Percentiles rank a stretch among this genome's conserved stretches.
Evolutionary conservation across 92 coral and sea anemone genomes (phyloP).

Genomic region (Palythoa grandiflora): DNA sequence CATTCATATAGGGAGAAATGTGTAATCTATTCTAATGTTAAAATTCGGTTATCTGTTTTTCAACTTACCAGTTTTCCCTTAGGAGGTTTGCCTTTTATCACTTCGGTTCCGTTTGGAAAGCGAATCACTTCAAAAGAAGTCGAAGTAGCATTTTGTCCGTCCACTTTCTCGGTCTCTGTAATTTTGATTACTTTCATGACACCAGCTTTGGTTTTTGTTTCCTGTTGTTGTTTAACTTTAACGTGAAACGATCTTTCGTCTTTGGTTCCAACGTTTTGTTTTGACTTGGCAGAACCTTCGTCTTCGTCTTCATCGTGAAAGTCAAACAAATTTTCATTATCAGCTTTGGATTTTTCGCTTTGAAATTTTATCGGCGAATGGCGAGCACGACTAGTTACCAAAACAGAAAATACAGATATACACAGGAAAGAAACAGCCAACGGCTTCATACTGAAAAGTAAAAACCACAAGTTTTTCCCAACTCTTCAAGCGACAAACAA

Average conservation of each 20-base stretch:
- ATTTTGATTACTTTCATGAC: constrained; percentile 25
- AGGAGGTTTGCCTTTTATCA: constrained; percentile 35
- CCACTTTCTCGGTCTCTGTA: constrained; percentile 33
- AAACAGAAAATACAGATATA: not conserved
- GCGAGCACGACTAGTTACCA: not conserved
- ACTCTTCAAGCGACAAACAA: not conserved
- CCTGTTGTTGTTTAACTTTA: constrained; percentile 32
- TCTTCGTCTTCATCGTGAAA: not conserved
- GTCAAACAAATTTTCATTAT: not conserved
- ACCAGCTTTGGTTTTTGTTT: constrained; percentile 37
- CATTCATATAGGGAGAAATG: not conserved
- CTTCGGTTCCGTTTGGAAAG: constrained; percentile 34
- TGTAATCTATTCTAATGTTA: not conserved
- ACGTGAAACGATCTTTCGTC: constrained; percentile 7
- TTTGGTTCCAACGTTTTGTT: constrained; percentile 3
- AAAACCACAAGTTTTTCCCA: not conserved
- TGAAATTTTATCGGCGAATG: constrained; percentile 4
- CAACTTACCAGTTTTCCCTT: constrained; percentile 12
- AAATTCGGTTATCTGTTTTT: not conserved
- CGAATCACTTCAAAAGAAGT: constrained; percentile 37
- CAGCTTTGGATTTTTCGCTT: not conserved
- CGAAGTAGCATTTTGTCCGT: constrained; percentile 33
- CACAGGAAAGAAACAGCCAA: not conserved
- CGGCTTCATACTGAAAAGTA: not conserved
- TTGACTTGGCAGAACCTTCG: constrained; percentile 2